Evolutionary conservation across 2,113 vertebrate genomes (phyloP), one percentile per base, ranked within the genome.

Genomic region (Amia ocellicauda): DNA sequence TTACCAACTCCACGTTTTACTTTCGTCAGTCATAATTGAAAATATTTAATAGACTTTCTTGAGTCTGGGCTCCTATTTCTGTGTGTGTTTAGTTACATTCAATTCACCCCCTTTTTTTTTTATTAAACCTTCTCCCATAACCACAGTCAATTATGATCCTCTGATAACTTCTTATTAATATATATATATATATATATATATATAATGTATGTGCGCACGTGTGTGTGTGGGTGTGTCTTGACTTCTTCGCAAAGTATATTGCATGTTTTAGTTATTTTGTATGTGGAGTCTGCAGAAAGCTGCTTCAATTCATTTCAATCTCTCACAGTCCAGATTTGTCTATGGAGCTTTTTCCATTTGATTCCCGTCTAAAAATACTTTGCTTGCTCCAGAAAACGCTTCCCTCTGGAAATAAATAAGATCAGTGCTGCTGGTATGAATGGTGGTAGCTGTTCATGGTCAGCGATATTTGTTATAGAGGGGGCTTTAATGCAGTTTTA

Each of bases 321-420:
- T 57, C 7, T 1, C 7, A 2, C 4, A 19, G n/a, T 29, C 19
- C 19, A n/a, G 28, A 3, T 3, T 9, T 40, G 28, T 13, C 14
- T 17, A 14, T 22, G 1, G 17, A 36, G 5, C 14, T 57, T 22
- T 57, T 40, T 57, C 29, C 29, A 10, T 19, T 57, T 40, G 26
- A 10, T n/a, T 55, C 7, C 27, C 7, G 4, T 22, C n/a, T 22
- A 52, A 40, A 22, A 57, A 57, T 57, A 22, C 55, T 11, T 7
- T 20, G n/a, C 11, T 28, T 57, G 19, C 20, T 36, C 55, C 55
- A 40, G 17, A 20, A 3, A 16, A 9, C 19, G 29, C n/a, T 11
- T 52, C 11, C n/a, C 50, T 23, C 50, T 57, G 55, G 55, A 57
- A 31, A 40, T 26, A 20, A 11, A n/a, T 29, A 20, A 57, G 28